These are phyloP conservation scores for Drosophila recens DNA, from an alignment of 2,888 invertebrate genomes.

Conservation along the genomic window DNA sequence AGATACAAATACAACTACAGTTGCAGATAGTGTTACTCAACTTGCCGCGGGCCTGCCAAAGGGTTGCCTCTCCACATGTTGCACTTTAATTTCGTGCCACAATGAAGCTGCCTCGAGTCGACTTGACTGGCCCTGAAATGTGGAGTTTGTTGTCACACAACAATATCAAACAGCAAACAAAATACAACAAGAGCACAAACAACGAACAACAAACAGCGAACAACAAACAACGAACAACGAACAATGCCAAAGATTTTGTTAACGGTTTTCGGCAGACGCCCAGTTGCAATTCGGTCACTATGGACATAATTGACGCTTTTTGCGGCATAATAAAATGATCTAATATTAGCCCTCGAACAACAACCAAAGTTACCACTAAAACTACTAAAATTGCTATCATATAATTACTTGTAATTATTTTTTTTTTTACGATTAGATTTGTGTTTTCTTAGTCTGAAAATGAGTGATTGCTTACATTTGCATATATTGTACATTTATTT, in stretches of 20 bases:
- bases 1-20: slow-evolving; percentile 7
- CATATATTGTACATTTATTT: too few species aligned
- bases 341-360: too few species aligned
- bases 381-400: too few species aligned
- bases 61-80: slow-evolving; percentile 29
- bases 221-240: slow-evolving; percentile 28
- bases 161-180: slow-evolving; percentile 27
- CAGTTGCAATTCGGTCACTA: slow-evolving; percentile 9
- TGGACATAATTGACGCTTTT: not conserved
- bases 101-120: slow-evolving; percentile 20
- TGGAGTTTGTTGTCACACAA: slow-evolving; percentile 46
- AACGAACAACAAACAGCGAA: slow-evolving; percentile 24
- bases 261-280: slow-evolving; percentile 32
- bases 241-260: slow-evolving; percentile 38
- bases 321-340: not conserved
- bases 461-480: too few species aligned
- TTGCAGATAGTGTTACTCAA: slow-evolving; percentile 39
- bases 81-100: slow-evolving; percentile 55
- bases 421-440: too few species aligned
- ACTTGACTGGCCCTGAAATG: slow-evolving; percentile 65
- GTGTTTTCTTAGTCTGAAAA: too few species aligned
- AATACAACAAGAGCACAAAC: slow-evolving; percentile 12
- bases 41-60: slow-evolving; percentile 42
- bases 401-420: too few species aligned
- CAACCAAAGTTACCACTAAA: too few species aligned